phyloP scores from a whole-genome alignment of 1,140 invertebrate genomes.

The Drosophila fuyamai region DNA sequence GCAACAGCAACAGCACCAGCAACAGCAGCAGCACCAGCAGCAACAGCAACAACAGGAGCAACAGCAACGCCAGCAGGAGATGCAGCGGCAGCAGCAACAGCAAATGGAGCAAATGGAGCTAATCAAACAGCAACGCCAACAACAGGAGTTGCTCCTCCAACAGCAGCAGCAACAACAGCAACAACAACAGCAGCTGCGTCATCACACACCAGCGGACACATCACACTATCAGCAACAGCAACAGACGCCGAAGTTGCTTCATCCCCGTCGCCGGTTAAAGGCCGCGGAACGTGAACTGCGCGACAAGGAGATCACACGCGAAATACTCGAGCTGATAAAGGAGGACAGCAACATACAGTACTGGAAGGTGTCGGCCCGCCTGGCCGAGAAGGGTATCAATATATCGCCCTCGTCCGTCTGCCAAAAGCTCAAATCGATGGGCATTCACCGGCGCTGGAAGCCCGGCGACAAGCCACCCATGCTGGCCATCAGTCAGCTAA shows the following conservation, averaged over 20 bases:
- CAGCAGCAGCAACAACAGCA: conserved; percentile 52
- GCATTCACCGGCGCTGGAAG: conserved; percentile 82
- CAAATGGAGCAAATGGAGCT: conserved; percentile 43
- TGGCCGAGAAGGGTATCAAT: conserved; percentile 81
- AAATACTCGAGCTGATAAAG: conserved; percentile 81
- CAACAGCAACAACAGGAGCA: conserved; percentile 44
- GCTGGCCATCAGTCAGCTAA: conserved; percentile 75
- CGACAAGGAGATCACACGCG: conserved; percentile 83
- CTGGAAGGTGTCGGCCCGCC: conserved; percentile 81
- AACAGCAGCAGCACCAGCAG: conserved; percentile 31
- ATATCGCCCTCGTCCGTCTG: conserved; percentile 83
- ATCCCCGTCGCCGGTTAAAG: conserved; percentile 76
- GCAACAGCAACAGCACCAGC: conserved; percentile 48
- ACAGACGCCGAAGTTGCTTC: conserved; percentile 51
- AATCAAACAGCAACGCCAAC: conserved; percentile 47
- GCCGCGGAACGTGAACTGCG: conserved; percentile 76
- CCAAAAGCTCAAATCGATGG: conserved; percentile 83
- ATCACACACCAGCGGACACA: conserved; percentile 59
- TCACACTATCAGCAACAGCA: conserved; percentile 72
- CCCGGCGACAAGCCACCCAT: conserved; percentile 81
- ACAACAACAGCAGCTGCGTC: conserved; percentile 45
- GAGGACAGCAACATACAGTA: conserved; percentile 84
- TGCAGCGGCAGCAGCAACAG: conserved; percentile 52
- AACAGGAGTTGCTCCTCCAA: conserved; percentile 40
- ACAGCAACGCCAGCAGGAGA: conserved; percentile 52